Percentiles rank a stretch among this genome's conserved stretches.
phyloP scores from a whole-genome alignment of 2,797 vertebrate genomes.

The Sandelia bainsii region DNA sequence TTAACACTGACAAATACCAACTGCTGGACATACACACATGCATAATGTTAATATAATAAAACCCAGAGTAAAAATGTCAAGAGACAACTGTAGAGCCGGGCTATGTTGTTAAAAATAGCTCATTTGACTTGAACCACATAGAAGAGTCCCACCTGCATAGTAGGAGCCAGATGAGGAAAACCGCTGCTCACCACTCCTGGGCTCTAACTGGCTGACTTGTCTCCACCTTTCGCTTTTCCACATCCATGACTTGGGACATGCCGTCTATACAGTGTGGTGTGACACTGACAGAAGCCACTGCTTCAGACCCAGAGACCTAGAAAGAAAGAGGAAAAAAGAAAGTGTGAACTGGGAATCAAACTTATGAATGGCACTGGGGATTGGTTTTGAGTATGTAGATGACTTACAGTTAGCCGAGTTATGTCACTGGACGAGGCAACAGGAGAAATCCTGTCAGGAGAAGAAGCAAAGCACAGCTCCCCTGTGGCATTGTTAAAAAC shows the following conservation, averaged over 20 bases:
- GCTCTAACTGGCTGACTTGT: slow-evolving; percentile 59
- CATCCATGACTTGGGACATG: slow-evolving; percentile 66
- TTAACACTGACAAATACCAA: slow-evolving; percentile 75
- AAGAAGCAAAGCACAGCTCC: slow-evolving; percentile 51
- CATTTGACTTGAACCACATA: slow-evolving; percentile 30
- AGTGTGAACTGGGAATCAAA: slow-evolving; percentile 1
- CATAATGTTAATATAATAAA: slow-evolving; percentile 15
- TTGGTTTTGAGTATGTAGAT: slow-evolving; percentile 25
- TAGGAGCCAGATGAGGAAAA: slow-evolving; percentile 61
- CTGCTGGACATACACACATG: slow-evolving; percentile 39
- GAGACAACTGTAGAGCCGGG: background rate
- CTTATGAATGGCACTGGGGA: slow-evolving; percentile 1
- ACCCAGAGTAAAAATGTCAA: slow-evolving; percentile 13
- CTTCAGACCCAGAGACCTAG: slow-evolving; percentile 37
- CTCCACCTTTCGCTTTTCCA: slow-evolving; percentile 43
- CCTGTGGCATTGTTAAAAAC: slow-evolving; percentile 75
- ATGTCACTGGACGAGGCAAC: slow-evolving; percentile 44
- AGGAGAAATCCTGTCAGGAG: slow-evolving; percentile 57
- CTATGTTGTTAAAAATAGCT: slow-evolving; percentile 35
- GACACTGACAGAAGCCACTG: slow-evolving; percentile 69
- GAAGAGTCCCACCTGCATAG: slow-evolving; percentile 76
- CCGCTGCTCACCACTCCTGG: slow-evolving; percentile 67
- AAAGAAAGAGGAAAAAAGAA: slow-evolving; percentile 3
- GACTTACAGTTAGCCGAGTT: slow-evolving; percentile 53
- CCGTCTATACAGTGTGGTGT: slow-evolving; percentile 73